These are phyloP conservation scores for Baryphthengus martii DNA, from an alignment of 2,113 vertebrate genomes.

Conservation along the genomic window DNA sequence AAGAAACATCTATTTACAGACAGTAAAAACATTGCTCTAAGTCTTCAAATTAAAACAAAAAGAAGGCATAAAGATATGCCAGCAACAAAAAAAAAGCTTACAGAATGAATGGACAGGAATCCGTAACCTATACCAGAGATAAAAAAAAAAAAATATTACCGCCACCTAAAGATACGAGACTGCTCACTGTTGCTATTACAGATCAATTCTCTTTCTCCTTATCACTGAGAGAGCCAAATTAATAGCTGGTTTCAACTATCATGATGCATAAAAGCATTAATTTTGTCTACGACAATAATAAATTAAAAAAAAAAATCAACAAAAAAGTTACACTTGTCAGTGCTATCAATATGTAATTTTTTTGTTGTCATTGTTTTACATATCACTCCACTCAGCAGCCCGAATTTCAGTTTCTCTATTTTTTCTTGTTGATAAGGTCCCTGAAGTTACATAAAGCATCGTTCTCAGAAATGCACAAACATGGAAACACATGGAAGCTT, in stretches of 20 bases:
- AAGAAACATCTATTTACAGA: constrained; percentile 7
- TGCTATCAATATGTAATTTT: not conserved
- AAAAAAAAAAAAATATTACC: not conserved
- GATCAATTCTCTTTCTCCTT: not conserved
- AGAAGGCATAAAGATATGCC: not conserved
- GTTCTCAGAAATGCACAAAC: constrained; percentile 34
- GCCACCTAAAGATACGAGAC: not conserved
- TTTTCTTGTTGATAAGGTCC: not conserved
- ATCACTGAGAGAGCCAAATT: not conserved
- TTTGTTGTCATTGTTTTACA: not conserved
- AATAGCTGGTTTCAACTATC: not conserved
- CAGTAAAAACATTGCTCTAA: not conserved
- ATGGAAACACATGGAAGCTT: not conserved
- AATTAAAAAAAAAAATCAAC: not conserved
- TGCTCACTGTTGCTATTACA: not conserved
- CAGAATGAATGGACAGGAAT: not conserved
- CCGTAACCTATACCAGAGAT: not conserved
- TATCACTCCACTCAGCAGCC: not conserved
- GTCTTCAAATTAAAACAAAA: constrained; percentile 44
- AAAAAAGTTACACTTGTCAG: not conserved
- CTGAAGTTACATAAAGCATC: constrained; percentile 1
- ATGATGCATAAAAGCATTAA: not conserved
- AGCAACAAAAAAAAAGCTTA: constrained; percentile 13
- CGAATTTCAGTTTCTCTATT: not conserved
- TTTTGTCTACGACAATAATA: not conserved